phyloP scores from a whole-genome alignment of 1,140 invertebrate genomes.

The Musca domestica region DNA sequence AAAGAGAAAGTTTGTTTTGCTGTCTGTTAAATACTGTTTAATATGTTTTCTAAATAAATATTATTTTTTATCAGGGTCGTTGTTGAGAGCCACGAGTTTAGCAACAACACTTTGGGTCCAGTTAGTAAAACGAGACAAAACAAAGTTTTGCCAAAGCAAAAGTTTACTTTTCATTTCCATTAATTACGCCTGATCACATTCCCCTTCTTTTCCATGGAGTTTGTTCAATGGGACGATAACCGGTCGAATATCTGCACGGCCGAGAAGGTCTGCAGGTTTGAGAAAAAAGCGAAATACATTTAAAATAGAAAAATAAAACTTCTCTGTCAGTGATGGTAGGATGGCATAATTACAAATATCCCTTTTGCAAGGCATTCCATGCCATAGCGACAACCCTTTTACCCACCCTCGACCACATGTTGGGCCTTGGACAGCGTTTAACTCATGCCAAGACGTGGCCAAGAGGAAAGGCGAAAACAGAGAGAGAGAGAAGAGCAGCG shows the following conservation, averaged over 20 bases:
- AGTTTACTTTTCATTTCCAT: conserved; percentile 19
- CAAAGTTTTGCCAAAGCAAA: not conserved
- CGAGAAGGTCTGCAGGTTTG: not conserved
- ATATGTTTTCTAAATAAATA: conserved; percentile 14
- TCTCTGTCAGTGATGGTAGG: too few species aligned
- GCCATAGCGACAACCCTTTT: too few species aligned
- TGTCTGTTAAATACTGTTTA: conserved; percentile 5
- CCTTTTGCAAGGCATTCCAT: too few species aligned
- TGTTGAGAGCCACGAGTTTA: not conserved
- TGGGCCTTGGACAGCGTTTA: not conserved
- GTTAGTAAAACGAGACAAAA: not conserved
- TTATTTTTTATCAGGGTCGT: not conserved
- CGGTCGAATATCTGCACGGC: not conserved
- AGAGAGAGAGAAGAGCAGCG: too few species aligned
- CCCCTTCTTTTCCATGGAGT: too few species aligned
- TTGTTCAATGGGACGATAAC: too few species aligned
- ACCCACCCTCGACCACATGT: too few species aligned
- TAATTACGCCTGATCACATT: conserved; percentile 21
- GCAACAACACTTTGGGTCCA: not conserved
- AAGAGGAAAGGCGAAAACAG: too few species aligned
- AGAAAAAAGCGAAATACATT: not conserved
- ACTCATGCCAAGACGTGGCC: too few species aligned
- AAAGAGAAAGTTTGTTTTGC: not conserved
- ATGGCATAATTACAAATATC: too few species aligned
- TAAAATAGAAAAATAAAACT: too few species aligned